Evolutionary conservation across 2,888 invertebrate species (phyloP), one percentile per base, ranked within the genome.

Genomic region (Folsomia candida): DNA sequence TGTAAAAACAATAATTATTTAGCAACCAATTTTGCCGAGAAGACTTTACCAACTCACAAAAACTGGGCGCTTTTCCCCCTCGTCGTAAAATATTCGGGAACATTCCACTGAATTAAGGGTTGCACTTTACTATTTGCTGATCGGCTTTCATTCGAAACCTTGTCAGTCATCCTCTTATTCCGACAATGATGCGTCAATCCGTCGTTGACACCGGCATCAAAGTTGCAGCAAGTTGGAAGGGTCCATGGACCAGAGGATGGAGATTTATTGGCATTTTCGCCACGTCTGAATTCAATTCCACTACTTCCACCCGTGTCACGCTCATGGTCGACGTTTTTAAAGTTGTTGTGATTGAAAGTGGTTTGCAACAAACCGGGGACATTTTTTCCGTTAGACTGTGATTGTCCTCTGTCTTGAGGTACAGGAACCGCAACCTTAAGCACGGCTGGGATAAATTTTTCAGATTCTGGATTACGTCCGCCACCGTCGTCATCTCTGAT

Each of bases 181-280:
- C 71, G 65, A 62, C 75, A 75, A 29, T 75, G 75, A 57, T 75
- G 70, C 0, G 75, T 72, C 28, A 60, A 47, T 9, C 71, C 75
- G 58, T 75, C 75, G 28, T 75, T 72, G 1, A 75, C 70, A 69
- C 70, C 64, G n/a, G 62, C 29, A 6, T 66, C 68, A 27, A 75
- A 71, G 26, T 69, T 62, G 27, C 75, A 75, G 28, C 75, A 75
- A 25, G 68, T 64, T 20, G 72, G 75, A 20, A 26, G 62, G 22
- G 25, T 2, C 22, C 4, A 24, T 25, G 14, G 2, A 20, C 22
- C 20, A 11, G 20, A 2, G 62, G 9, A 11, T 28, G 27, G 14
- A 9, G 9, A 20, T 24, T 22, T 27, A 20, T 11, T 3, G 27
- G 9, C 20, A 4, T 9, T 6, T 57, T 57, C 24, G 4, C 9